Evolutionary conservation across 2,888 invertebrate species (phyloP), one percentile per base, ranked within the genome.

Genomic region (Heliconius sara): DNA sequence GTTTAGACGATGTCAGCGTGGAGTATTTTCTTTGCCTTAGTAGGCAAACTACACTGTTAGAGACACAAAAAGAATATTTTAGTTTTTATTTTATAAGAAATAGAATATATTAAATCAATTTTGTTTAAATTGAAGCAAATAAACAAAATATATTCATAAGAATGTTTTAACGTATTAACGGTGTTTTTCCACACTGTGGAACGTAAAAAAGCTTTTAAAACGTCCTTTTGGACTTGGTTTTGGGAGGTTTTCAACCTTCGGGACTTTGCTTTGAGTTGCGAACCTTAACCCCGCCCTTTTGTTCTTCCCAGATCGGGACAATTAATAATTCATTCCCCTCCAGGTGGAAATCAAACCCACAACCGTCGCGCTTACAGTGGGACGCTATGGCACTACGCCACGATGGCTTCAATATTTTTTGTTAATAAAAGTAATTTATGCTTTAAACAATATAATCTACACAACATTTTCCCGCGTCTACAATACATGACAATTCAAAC

Each of bases 1-100:
- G 75, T 75, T 75, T 75, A 66, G 81, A 68, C 76, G 83, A 72
- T 84, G 82, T 78, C 63, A 65, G 65, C 34, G 68, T 79, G 75
- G 65, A 78, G 82, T 79, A 80, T 77, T 79, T 76, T 80, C 30
- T 13, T 79, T 72, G 34, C 72, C 25, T 30, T 30, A 57, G 25
- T 67, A 22, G 3, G 1, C 34, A 9, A 39, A 34, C 34, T 39
- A 34, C 3, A 13, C 70, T 70, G n/a, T 22, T 6, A 63, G 16
- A 57, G 60, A 74, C 9, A 39, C 39, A 39, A 60, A 60, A 74
- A 71, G n/a, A 25, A 16, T n/a, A 16, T 19, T 7, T 47, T 16
- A 10, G 34, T 34, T 34, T 0, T 34, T 47, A 5, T 52, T 52
- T 19, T 52, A 19, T 52, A 6, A 52, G 52, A 19, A 19, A 52